phyloP scores from a whole-genome alignment of 2,113 vertebrate genomes.

The Paralichthys olivaceus region DNA sequence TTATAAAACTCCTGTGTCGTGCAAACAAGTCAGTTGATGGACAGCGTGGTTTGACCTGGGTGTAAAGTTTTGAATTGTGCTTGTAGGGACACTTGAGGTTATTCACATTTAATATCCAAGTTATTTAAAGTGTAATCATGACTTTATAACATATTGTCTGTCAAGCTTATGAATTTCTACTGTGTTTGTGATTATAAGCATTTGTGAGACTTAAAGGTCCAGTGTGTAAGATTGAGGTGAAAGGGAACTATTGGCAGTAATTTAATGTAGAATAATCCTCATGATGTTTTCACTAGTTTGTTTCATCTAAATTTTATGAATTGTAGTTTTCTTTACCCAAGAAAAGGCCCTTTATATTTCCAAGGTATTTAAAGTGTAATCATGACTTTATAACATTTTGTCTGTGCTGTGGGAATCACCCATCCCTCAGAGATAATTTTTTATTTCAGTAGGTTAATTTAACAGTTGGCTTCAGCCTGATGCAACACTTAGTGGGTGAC shows the following conservation, averaged over 20 bases:
- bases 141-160: neutral
- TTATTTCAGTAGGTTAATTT: neutral
- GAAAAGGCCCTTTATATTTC: too few species aligned
- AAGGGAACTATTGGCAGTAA: too few species aligned
- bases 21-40: conserved; percentile 19
- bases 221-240: too few species aligned
- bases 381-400: neutral
- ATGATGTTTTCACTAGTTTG: too few species aligned
- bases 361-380: neutral
- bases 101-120: neutral
- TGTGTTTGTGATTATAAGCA: too few species aligned
- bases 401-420: neutral
- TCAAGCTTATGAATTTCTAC: too few species aligned
- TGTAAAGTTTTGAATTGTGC: conserved; percentile 16
- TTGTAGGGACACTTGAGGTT: neutral
- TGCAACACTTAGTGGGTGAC: neutral
- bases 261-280: too few species aligned
- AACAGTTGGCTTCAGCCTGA: neutral
- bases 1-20: conserved; percentile 31
- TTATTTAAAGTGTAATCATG: neutral
- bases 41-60: neutral
- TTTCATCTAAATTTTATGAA: too few species aligned
- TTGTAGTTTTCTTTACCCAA: too few species aligned
- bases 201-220: too few species aligned
- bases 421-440: neutral